Evolutionary conservation across 2,888 invertebrate genomes (phyloP).

Genomic region (Callimorpha dominula): DNA sequence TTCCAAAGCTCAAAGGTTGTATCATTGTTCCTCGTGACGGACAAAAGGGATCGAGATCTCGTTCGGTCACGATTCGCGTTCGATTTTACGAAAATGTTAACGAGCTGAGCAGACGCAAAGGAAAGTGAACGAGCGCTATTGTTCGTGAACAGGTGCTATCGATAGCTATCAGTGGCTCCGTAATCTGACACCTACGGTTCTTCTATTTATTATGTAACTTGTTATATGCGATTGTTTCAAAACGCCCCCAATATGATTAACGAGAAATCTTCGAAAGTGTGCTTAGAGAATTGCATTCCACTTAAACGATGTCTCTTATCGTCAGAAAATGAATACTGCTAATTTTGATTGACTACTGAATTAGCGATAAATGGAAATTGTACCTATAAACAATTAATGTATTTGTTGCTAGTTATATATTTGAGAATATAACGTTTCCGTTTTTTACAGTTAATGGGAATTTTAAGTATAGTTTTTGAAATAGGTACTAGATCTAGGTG

Average conservation of each 20-base stretch:
- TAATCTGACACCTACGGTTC: conserved; percentile 56
- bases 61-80: conserved; percentile 77
- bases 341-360: conserved; percentile 30
- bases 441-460: too few relatives aligned
- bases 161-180: conserved; percentile 59
- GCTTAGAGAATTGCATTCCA: conserved; percentile 20
- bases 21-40: conserved; percentile 68
- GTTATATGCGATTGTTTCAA: conserved; percentile 29
- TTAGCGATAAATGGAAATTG: neutral
- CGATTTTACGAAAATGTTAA: conserved; percentile 79
- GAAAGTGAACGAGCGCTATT: conserved; percentile 77
- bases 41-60: conserved; percentile 73
- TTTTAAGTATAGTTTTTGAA: too few relatives aligned
- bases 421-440: too few relatives aligned
- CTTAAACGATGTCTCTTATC: conserved; percentile 10
- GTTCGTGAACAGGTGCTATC: conserved; percentile 76
- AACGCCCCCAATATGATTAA: conserved; percentile 31
- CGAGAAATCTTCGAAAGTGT: conserved; percentile 36
- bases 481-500: too few relatives aligned
- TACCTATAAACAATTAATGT: too few relatives aligned
- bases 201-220: conserved; percentile 47
- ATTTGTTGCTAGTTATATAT: too few relatives aligned
- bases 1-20: conserved; percentile 48
- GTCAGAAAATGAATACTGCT: conserved; percentile 24
- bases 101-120: conserved; percentile 67